Conservation (phyloP, 2,797 vertebrate species). For the Columba guinea region DNA sequence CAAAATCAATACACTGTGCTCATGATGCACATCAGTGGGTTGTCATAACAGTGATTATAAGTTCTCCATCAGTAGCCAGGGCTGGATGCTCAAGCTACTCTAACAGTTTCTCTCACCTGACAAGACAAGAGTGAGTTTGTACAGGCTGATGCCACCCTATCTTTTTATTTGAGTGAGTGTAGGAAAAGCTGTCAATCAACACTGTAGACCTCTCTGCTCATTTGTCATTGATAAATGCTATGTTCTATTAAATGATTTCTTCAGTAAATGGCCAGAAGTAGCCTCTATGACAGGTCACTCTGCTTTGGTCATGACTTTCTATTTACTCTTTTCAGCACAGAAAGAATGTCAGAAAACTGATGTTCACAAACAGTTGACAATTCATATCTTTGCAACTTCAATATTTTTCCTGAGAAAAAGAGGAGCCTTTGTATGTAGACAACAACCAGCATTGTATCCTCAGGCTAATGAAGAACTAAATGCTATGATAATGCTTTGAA, state of each 20-base stretch:
- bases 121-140: not conserved
- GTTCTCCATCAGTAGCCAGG: not conserved
- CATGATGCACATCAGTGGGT: not conserved
- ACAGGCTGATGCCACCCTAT: not conserved
- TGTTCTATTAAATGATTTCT: not conserved
- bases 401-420: not conserved
- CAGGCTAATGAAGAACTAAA: not conserved
- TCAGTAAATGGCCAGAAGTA: not conserved
- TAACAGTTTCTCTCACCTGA: not conserved
- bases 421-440: not conserved
- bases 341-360: not conserved
- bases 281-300: not conserved
- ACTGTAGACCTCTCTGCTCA: not conserved
- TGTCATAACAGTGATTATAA: not conserved
- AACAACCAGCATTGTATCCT: not conserved
- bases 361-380: not conserved
- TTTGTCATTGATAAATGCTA: not conserved
- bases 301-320: not conserved
- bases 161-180: not conserved
- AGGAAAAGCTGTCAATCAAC: not conserved
- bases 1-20: conserved; percentile 22
- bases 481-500: not conserved
- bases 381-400: not conserved
- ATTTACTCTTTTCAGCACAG: not conserved
- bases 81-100: not conserved